Evolutionary conservation across 2,113 vertebrate genomes (phyloP), one percentile per base, ranked within the genome.

Genomic region (Nerophis ophidion): DNA sequence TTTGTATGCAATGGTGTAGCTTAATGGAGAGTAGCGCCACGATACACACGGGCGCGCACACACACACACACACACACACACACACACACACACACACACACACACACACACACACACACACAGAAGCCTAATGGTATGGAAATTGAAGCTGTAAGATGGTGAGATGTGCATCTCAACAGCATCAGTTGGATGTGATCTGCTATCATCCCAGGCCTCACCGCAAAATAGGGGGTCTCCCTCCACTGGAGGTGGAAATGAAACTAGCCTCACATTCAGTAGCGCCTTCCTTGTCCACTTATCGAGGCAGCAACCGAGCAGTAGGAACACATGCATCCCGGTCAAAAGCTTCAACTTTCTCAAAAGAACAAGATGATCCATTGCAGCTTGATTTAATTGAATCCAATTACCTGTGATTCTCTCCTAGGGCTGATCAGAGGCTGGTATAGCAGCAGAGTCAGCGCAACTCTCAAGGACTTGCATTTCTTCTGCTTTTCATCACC

Each of bases 171-270:
- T 73, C 75, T 71, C 54, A 40, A 54, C 58, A 66, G 70, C 72
- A 67, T 86, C 71, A 34, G 71, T 77, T 63, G 62, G 79, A 83
- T 82, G 76, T 81, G 84, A 88, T 88, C 84, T 85, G 83, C 81
- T 88, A 85, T 89, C 85, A 74, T 84, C 84, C 84, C 84, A 48
- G 84, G 86, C 75, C 81, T 82, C 81, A 81, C 75, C 63, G 76
- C 84, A 84, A 84, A 88, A 86, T 81, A 84, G 86, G 88, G 79
- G 84, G 89, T 91, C 82, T 90, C 87, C 82, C 89, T 90, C 88
- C 90, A 90, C 81, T 89, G 89, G 87, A 89, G 87, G 87, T 84
- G 82, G 88, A 90, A 91, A 91, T 91, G 85, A 90, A 87, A 81
- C 74, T 74, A 72, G 84, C 79, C 84, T 84, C 68, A 77, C 74